phyloP scores from a whole-genome alignment of 2,113 vertebrate genomes.

The Lonchura striata region DNA sequence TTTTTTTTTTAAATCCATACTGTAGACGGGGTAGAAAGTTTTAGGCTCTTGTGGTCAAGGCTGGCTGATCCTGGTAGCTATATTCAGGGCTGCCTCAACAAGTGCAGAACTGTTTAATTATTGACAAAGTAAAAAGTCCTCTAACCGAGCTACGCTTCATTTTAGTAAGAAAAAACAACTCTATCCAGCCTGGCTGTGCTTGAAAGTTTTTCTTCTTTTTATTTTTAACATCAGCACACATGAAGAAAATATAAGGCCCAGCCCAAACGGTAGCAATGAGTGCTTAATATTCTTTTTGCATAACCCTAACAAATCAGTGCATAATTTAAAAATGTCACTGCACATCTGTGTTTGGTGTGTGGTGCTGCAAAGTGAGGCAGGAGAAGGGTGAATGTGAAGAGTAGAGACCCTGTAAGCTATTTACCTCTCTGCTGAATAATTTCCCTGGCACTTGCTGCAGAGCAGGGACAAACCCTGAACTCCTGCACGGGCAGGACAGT shows the following conservation, averaged over 20 bases:
- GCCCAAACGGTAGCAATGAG: not conserved
- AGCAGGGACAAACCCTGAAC: not conserved
- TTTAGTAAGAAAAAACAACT: not conserved
- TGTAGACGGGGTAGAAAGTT: not conserved
- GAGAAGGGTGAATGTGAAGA: not conserved
- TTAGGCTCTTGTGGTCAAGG: not conserved
- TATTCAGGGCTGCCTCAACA: not conserved
- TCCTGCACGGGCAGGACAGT: not conserved
- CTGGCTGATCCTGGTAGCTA: not conserved
- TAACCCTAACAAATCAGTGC: not conserved
- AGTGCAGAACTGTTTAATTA: conserved; percentile 16
- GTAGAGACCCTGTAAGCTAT: not conserved
- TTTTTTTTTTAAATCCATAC: not conserved
- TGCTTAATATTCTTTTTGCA: not conserved
- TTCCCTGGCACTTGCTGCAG: not conserved
- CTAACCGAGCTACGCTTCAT: not conserved
- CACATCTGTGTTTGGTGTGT: not conserved
- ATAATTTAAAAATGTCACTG: conserved; percentile 18
- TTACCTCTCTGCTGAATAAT: not conserved
- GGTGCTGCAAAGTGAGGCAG: not conserved
- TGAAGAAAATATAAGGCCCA: not conserved
- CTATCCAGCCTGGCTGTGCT: not conserved
- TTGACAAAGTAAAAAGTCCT: conserved; percentile 7
- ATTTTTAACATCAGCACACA: not conserved
- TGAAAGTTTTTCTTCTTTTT: not conserved